Conservation (phyloP, 2,888 invertebrate species). For the Stenoptilia bipunctidactyla region DNA sequence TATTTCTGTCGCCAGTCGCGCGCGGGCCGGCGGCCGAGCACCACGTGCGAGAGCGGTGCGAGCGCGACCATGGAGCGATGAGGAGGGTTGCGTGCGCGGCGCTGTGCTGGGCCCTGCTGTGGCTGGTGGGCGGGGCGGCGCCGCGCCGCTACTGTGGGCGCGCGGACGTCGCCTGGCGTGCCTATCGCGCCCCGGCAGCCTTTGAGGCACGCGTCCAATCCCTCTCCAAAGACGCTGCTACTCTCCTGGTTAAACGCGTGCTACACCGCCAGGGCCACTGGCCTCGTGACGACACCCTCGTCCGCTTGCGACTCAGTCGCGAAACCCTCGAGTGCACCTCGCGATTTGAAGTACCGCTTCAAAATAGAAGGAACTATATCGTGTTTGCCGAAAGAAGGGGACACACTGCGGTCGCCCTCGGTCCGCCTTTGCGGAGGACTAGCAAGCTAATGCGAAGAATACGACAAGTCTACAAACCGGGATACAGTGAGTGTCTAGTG, state of each 20-base stretch:
- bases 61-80: slow-evolving; percentile 66
- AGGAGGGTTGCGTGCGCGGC: slow-evolving; percentile 61
- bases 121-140: slow-evolving; percentile 36
- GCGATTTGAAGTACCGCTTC: slow-evolving; percentile 59
- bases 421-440: slow-evolving; percentile 56
- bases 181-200: slow-evolving; percentile 63
- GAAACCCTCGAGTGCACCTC: slow-evolving; percentile 47
- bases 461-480: slow-evolving; percentile 59
- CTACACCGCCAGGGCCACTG: slow-evolving; percentile 53
- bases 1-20: slow-evolving; percentile 44
- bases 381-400: slow-evolving; percentile 61
- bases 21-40: slow-evolving; percentile 37
- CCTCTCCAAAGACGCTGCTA: slow-evolving; percentile 51
- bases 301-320: slow-evolving; percentile 43
- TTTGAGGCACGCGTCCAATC: slow-evolving; percentile 64
- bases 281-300: slow-evolving; percentile 48
- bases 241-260: slow-evolving; percentile 53
- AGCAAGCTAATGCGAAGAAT: slow-evolving; percentile 53
- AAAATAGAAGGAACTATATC: slow-evolving; percentile 57
- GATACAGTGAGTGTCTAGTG: slow-evolving; percentile 63
- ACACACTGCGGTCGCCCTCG: slow-evolving; percentile 56
- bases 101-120: slow-evolving; percentile 59
- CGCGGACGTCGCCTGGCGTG: slow-evolving; percentile 66
- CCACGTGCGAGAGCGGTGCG: slow-evolving; percentile 29
- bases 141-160: slow-evolving; percentile 65